Conservation (phyloP, 2,113 vertebrate species). For the Deroptyus accipitrinus region DNA sequence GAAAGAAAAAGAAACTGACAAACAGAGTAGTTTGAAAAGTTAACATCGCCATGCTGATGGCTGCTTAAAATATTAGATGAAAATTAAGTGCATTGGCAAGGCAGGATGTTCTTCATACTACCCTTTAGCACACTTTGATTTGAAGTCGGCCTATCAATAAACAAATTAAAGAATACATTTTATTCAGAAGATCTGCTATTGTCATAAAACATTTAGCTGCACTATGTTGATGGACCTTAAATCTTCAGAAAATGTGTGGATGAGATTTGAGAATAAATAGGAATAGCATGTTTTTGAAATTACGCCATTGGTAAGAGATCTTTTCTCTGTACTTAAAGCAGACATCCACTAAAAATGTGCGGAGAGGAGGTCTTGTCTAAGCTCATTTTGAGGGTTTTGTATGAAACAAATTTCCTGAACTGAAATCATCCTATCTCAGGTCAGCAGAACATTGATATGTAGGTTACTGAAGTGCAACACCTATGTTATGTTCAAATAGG, state of each 20-base stretch:
- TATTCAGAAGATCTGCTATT: not conserved
- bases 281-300: not conserved
- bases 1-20: not conserved
- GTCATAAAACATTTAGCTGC: not conserved
- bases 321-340: not conserved
- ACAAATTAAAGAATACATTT: not conserved
- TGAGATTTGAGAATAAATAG: not conserved
- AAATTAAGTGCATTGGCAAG: not conserved
- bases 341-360: not conserved
- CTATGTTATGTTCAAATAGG: not conserved
- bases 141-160: not conserved
- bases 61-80: not conserved
- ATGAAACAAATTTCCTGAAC: not conserved
- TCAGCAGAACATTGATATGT: fast-evolving
- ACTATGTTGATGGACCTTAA: not conserved
- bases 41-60: not conserved
- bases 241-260: not conserved
- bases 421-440: not conserved
- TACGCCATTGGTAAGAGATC: not conserved
- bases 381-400: not conserved
- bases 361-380: not conserved
- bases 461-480: not conserved
- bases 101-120: not conserved
- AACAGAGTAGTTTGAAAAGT: not conserved
- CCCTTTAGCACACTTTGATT: not conserved